phyloP scores from a whole-genome alignment of 2,113 vertebrate genomes.

The Aleadryas rufinucha region DNA sequence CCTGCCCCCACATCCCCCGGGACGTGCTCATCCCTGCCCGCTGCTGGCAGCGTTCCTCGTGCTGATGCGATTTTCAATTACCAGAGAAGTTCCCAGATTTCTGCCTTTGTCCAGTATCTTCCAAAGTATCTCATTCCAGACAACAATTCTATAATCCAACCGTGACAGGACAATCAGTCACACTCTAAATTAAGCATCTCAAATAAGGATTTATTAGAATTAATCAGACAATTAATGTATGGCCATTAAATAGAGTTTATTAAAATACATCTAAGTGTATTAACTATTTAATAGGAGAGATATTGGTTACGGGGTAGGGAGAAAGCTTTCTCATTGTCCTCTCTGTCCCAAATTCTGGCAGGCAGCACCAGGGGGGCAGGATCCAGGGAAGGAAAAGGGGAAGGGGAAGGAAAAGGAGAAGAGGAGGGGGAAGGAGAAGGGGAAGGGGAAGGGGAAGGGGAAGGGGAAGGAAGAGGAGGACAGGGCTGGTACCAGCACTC shows the following conservation, averaged over 20 bases:
- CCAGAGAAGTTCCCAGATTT: not conserved
- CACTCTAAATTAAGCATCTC: slow-evolving; percentile 62
- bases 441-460: too few relatives aligned
- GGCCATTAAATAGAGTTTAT: slow-evolving; percentile 51
- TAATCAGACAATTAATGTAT: slow-evolving; percentile 60
- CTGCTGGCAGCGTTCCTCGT: not conserved
- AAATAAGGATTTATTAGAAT: slow-evolving; percentile 60
- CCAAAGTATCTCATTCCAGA: not conserved
- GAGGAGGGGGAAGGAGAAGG: not conserved
- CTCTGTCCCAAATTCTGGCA: rapidly evolving
- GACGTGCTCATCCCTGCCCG: rapidly evolving
- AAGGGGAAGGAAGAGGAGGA: not conserved
- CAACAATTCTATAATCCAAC: slow-evolving; percentile 51
- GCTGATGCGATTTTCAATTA: not conserved
- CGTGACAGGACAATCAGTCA: slow-evolving; percentile 49
- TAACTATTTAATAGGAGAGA: slow-evolving; percentile 16
- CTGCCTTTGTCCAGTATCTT: slow-evolving; percentile 44
- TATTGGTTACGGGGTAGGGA: not conserved
- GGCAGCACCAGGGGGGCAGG: not conserved
- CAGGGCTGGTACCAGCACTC: rapidly evolving
- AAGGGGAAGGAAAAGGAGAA: not conserved
- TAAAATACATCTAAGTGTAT: slow-evolving; percentile 21
- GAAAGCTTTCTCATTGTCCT: not conserved
- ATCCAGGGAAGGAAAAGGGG: too few relatives aligned
- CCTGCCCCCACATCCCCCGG: not conserved